phyloP scores from a whole-genome alignment of 1,140 invertebrate genomes.

The Physella acuta region DNA sequence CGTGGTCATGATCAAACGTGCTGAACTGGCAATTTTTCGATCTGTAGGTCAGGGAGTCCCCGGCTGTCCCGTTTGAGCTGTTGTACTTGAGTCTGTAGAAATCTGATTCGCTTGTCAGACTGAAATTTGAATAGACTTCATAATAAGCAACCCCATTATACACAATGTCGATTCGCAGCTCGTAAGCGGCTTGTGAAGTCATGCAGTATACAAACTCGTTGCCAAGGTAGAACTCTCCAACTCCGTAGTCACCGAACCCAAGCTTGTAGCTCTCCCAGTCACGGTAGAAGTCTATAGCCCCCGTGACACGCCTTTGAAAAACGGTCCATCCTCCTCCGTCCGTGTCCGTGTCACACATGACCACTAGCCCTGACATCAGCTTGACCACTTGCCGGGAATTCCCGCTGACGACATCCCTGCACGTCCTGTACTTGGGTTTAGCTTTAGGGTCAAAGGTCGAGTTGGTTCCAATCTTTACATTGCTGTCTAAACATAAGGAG shows the following conservation, averaged over 20 bases:
- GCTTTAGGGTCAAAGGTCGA: too few species aligned
- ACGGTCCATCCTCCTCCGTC: background rate
- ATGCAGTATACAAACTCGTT: background rate
- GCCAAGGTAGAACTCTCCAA: slow-evolving; percentile 62
- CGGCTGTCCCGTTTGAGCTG: background rate
- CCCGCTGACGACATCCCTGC: too few species aligned
- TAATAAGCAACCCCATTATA: background rate
- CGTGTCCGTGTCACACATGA: slow-evolving; percentile 6
- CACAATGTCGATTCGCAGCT: background rate
- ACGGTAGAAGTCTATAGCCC: slow-evolving; percentile 79
- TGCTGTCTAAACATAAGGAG: too few species aligned
- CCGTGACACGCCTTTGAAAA: slow-evolving; percentile 77
- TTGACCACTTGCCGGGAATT: too few species aligned
- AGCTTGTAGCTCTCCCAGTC: slow-evolving; percentile 92
- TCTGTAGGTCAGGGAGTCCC: background rate
- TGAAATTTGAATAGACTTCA: background rate
- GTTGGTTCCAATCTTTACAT: too few species aligned
- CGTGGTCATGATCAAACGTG: background rate
- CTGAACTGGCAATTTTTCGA: background rate
- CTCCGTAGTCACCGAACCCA: slow-evolving; percentile 87
- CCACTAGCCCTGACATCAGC: too few species aligned
- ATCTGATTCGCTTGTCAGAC: background rate
- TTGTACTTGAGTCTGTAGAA: background rate
- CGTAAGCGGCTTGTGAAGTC: background rate
- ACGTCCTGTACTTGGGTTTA: too few species aligned